A percentile compares a stretch with the other conserved stretches of the same genome.
These are phyloP conservation scores for Chrysolina oricalcia DNA, from an alignment of 2,888 invertebrate species.

Conservation along the genomic window DNA sequence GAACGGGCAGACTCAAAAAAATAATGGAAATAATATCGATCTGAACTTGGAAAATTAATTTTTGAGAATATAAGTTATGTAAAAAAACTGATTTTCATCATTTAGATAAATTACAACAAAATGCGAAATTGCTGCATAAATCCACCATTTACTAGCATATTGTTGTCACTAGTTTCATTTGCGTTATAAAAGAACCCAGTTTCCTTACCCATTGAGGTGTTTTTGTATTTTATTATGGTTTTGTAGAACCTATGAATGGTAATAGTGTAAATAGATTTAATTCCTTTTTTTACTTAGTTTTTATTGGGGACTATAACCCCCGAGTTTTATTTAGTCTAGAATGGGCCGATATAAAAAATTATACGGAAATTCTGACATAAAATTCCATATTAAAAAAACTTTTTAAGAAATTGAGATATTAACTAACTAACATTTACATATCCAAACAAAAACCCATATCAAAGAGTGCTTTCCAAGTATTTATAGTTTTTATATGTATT, in stretches of 20 bases:
- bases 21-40: too few species aligned
- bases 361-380: background rate
- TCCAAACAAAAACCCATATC: background rate
- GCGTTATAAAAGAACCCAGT: background rate
- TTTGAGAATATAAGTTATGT: too few species aligned
- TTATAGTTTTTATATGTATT: conserved; percentile 19
- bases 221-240: background rate
- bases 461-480: conserved; percentile 5
- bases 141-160: too few species aligned
- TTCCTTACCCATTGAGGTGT: background rate
- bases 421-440: background rate
- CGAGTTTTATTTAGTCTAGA: background rate
- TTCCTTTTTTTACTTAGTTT: background rate
- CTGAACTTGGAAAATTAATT: too few species aligned
- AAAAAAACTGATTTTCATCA: too few species aligned
- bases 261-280: background rate
- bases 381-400: background rate
- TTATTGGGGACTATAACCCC: background rate
- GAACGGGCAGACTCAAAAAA: too few species aligned
- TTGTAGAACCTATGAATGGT: background rate
- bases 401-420: background rate
- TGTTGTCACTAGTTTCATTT: too few species aligned
- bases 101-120: too few species aligned
- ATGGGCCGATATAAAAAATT: too few species aligned
- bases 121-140: too few species aligned